These are phyloP conservation scores for Trachemys scripta DNA, from an alignment of 2,113 vertebrate genomes.

Conservation along the genomic window DNA sequence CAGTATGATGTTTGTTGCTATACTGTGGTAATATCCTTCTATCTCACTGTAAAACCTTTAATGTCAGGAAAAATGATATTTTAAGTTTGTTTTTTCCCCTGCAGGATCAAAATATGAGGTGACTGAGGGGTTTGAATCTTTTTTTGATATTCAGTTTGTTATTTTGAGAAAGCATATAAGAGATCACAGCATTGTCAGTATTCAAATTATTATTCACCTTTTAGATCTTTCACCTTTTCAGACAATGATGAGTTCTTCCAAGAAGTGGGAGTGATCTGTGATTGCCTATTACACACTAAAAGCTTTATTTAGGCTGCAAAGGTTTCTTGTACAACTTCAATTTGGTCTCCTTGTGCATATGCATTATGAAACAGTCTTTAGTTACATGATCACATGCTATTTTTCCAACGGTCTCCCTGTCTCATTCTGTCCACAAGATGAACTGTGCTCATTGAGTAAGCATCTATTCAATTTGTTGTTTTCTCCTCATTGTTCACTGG, in stretches of 20 bases:
- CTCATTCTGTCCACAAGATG: background rate
- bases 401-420: background rate
- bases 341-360: no score
- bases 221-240: background rate
- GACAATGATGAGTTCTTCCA: background rate
- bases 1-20: background rate
- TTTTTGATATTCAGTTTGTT: background rate
- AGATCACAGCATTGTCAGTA: accelerated
- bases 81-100: background rate
- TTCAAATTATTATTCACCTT: background rate
- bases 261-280: background rate
- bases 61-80: background rate
- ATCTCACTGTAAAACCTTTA: background rate
- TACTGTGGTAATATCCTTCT: background rate
- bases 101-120: background rate
- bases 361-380: background rate
- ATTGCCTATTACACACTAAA: background rate
- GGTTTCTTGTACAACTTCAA: background rate
- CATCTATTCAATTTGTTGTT: background rate
- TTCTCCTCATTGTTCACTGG: background rate
- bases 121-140: background rate
- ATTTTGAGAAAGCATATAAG: background rate
- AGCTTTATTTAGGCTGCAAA: background rate
- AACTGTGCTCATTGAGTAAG: background rate
- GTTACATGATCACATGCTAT: background rate